These are phyloP conservation scores for Paradisaea rubra DNA, from an alignment of 2,113 vertebrate genomes.

Conservation along the genomic window DNA sequence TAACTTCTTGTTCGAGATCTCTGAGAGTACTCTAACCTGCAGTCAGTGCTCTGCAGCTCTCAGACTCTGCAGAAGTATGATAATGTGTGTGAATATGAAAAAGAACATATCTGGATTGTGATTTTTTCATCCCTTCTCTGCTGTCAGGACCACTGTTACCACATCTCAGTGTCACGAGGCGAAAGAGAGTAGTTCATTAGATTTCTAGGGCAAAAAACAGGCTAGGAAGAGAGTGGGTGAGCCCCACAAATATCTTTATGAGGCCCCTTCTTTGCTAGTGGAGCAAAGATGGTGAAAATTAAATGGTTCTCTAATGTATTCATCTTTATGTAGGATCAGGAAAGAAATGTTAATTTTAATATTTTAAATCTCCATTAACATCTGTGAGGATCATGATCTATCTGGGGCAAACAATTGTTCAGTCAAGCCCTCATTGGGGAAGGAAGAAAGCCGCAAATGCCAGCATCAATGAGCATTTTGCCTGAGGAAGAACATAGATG, in stretches of 20 bases:
- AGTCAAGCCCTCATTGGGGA: neutral
- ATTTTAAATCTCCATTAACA: neutral
- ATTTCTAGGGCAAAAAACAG: neutral
- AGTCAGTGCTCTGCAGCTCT: neutral
- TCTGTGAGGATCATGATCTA: rapidly evolving
- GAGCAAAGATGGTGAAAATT: neutral
- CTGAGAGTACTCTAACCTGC: neutral
- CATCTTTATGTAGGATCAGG: neutral
- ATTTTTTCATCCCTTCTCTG: neutral
- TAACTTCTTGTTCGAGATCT: neutral
- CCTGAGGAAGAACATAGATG: neutral
- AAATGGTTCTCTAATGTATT: neutral
- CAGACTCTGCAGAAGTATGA: neutral
- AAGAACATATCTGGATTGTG: neutral
- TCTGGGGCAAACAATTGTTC: rapidly evolving
- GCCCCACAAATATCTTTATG: neutral
- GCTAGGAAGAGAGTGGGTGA: neutral
- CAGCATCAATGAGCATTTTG: neutral
- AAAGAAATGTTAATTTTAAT: neutral
- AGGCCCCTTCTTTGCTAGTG: neutral
- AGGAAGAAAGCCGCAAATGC: neutral
- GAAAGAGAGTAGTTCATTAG: neutral
- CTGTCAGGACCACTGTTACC: neutral
- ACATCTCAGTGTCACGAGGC: neutral
- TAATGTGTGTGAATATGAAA: neutral